Percentiles rank a stretch among this genome's conserved stretches.
These are phyloP conservation scores for Pseudococcus viburni DNA, from an alignment of 2,888 invertebrate species.

Conservation along the genomic window DNA sequence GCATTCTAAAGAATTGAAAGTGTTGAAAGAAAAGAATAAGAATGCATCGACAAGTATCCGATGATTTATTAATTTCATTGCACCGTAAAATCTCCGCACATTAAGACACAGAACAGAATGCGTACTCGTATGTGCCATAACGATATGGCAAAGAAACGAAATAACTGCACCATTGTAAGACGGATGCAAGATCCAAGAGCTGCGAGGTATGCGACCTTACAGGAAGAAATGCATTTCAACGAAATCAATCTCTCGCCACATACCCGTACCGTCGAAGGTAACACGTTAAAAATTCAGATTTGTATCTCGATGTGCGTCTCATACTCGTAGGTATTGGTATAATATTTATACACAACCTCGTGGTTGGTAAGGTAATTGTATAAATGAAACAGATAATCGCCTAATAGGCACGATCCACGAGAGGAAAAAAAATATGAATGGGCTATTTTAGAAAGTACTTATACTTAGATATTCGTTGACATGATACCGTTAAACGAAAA, in stretches of 20 bases:
- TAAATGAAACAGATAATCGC: slow-evolving; percentile 29
- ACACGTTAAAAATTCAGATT: slow-evolving; percentile 4
- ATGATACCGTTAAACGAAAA: slow-evolving; percentile 43
- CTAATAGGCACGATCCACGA: slow-evolving; percentile 14
- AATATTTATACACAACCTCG: slow-evolving; percentile 20
- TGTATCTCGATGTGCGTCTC: background rate
- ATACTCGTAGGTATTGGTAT: background rate
- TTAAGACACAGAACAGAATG: background rate
- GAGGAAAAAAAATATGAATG: slow-evolving; percentile 14
- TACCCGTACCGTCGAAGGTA: background rate
- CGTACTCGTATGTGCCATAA: background rate
- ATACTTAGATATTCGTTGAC: background rate
- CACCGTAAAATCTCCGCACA: slow-evolving; percentile 37
- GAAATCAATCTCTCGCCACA: background rate
- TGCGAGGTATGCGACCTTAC: background rate
- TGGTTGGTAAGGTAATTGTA: background rate
- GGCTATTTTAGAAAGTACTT: slow-evolving; percentile 3
- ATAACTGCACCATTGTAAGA: background rate
- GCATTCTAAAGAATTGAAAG: slow-evolving; percentile 27
- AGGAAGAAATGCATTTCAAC: slow-evolving; percentile 14
- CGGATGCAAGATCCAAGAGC: too few species aligned
- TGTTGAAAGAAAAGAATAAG: slow-evolving; percentile 33
- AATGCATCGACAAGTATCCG: background rate
- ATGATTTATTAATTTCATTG: slow-evolving; percentile 56
- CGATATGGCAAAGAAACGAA: background rate